A percentile compares a stretch with the other conserved stretches of the same genome.
phyloP scores from a whole-genome alignment of 2,888 invertebrate species.

The Psococerastis gibbosa region DNA sequence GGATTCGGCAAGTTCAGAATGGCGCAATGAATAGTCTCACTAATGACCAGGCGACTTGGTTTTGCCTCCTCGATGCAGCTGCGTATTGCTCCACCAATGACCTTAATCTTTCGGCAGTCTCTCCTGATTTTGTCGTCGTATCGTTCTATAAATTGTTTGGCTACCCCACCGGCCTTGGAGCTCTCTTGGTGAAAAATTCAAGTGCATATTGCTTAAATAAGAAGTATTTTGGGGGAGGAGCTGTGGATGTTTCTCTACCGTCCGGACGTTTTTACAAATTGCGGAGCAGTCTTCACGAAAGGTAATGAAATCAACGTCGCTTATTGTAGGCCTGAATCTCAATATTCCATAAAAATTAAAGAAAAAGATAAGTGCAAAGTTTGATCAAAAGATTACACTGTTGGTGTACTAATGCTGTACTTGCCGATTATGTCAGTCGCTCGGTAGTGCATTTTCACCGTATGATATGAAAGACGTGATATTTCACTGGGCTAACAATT shows the following conservation, averaged over 20 bases:
- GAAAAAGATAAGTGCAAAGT: no score
- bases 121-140: slow-evolving; percentile 76
- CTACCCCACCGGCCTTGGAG: slow-evolving; percentile 89
- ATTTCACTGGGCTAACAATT: no score
- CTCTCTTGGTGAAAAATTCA: slow-evolving; percentile 54
- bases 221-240: slow-evolving; percentile 89
- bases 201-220: slow-evolving; percentile 38
- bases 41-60: slow-evolving; percentile 31
- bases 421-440: no score
- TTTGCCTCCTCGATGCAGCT: slow-evolving; percentile 72
- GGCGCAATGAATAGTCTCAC: slow-evolving; percentile 31
- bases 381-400: no score
- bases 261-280: slow-evolving; percentile 50
- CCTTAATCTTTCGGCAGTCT: slow-evolving; percentile 47
- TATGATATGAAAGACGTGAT: no score
- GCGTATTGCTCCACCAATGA: slow-evolving; percentile 55
- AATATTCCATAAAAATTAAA: no score
- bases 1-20: slow-evolving; percentile 41
- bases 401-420: no score
- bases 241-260: slow-evolving; percentile 67
- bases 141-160: slow-evolving; percentile 97
- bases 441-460: no score
- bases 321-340: no score
- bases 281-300: slow-evolving; percentile 44
- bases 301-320: slow-evolving; percentile 40